A percentile compares a stretch with the other conserved stretches of the same genome.
Conservation (phyloP, 2,797 vertebrate species). For the Siniperca obscura region DNA sequence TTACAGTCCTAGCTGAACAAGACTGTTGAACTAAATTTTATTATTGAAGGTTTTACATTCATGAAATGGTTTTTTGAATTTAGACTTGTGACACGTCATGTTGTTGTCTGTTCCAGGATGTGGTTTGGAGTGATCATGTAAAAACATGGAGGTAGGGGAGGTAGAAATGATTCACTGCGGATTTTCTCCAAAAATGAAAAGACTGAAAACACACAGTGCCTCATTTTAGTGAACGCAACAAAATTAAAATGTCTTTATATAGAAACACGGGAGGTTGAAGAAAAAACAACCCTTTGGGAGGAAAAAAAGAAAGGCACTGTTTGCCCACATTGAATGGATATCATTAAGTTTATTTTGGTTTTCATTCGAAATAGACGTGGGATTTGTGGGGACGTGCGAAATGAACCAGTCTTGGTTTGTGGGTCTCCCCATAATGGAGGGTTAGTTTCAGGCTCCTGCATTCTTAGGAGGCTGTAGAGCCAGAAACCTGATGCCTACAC, state of each 20-base stretch:
- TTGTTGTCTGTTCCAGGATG: conserved; percentile 10
- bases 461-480: conserved; percentile 81
- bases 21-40: neutral
- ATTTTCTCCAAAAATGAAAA: conserved; percentile 61
- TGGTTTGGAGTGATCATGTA: conserved; percentile 36
- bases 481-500: conserved; percentile 84
- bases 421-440: conserved; percentile 84
- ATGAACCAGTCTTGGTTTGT: conserved; percentile 82
- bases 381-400: conserved; percentile 81
- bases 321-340: conserved; percentile 82
- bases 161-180: conserved; percentile 59
- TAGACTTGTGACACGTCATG: conserved; percentile 9
- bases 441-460: conserved; percentile 82
- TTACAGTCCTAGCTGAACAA: neutral
- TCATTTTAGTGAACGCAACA: conserved; percentile 71
- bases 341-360: conserved; percentile 89
- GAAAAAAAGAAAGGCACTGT: conserved; percentile 73
- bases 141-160: conserved; percentile 51
- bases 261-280: conserved; percentile 74
- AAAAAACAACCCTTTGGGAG: conserved; percentile 71
- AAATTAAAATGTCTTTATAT: conserved; percentile 79
- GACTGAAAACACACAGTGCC: conserved; percentile 59
- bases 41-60: conserved; percentile 16
- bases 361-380: conserved; percentile 86
- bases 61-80: conserved; percentile 27